Percentiles rank a stretch among this genome's conserved stretches.
Conservation (phyloP, 35 echinoderm and acorn worm genomes). For the Stichopus chloronotus region DNA sequence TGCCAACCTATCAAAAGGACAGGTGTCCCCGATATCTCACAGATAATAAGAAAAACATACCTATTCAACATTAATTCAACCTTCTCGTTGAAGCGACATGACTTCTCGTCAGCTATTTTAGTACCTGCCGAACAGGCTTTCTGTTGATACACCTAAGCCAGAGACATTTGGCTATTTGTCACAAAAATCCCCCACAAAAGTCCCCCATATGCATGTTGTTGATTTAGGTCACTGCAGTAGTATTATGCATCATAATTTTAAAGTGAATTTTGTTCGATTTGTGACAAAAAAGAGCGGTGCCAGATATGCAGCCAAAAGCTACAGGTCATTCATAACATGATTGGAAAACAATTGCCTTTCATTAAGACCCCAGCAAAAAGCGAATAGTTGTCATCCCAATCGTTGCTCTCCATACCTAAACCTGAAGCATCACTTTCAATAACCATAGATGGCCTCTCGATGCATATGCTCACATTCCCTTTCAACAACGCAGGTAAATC, state of each 20-base stretch:
- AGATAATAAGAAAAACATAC: background rate
- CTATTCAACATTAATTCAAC: conserved; percentile 7
- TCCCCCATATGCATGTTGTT: background rate
- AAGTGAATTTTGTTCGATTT: background rate
- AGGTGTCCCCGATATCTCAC: background rate
- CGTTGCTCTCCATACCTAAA: background rate
- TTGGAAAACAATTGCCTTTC: background rate
- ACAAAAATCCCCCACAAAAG: background rate
- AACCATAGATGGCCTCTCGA: background rate
- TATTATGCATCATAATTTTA: background rate
- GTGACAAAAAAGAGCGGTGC: background rate
- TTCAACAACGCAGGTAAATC: too few species aligned
- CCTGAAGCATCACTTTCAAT: background rate
- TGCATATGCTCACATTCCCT: too few species aligned
- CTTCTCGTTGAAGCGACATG: conserved; percentile 30
- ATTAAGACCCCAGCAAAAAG: background rate
- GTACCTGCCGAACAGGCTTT: background rate
- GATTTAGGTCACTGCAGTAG: conserved; percentile 1
- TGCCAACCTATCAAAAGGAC: conserved; percentile 15
- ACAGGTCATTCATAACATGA: background rate
- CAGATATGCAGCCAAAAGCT: background rate
- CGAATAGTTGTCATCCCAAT: background rate
- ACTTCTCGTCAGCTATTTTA: background rate
- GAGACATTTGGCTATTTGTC: conserved; percentile 15
- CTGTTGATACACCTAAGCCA: background rate